A percentile compares a stretch with the other conserved stretches of the same genome.
These are phyloP conservation scores for Umimayanthus kanabou DNA, from an alignment of 92 coral and sea anemone genomes.

Conservation along the genomic window DNA sequence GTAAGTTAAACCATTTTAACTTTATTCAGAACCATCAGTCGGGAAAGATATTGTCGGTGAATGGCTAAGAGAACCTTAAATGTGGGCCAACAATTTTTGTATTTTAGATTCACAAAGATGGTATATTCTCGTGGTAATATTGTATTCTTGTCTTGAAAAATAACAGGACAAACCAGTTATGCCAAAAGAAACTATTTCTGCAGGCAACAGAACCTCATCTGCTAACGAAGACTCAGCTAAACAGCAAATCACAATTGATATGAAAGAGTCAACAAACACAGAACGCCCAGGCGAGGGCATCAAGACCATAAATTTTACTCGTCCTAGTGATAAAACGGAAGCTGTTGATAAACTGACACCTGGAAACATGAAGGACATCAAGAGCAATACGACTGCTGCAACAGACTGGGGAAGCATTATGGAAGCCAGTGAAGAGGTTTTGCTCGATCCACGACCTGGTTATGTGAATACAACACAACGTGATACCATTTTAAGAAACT, in stretches of 20 bases:
- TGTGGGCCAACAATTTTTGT: not conserved
- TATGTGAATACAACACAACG: conserved; percentile 35
- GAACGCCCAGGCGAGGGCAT: not conserved
- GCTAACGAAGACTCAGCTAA: not conserved
- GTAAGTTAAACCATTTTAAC: no score
- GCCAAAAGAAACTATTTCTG: not conserved
- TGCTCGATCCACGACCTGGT: conserved; percentile 27
- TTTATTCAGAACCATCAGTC: not conserved
- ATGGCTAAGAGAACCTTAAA: not conserved
- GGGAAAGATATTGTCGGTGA: not conserved
- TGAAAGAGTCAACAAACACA: not conserved
- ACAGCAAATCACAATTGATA: not conserved
- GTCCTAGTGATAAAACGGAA: not conserved
- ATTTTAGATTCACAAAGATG: not conserved
- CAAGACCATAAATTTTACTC: not conserved
- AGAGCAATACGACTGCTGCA: not conserved
- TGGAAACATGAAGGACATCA: not conserved
- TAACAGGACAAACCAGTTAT: conserved; percentile 22
- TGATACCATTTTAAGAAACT: conserved; percentile 40
- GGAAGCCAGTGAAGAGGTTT: not conserved
- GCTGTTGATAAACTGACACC: not conserved
- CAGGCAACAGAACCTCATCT: not conserved
- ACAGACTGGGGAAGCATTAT: not conserved
- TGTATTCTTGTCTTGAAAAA: not conserved
- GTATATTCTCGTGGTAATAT: not conserved